A percentile compares a stretch with the other conserved stretches of the same genome.
Evolutionary conservation across 2,797 vertebrate species (phyloP).

Genomic region (Argyrosomus regius): DNA sequence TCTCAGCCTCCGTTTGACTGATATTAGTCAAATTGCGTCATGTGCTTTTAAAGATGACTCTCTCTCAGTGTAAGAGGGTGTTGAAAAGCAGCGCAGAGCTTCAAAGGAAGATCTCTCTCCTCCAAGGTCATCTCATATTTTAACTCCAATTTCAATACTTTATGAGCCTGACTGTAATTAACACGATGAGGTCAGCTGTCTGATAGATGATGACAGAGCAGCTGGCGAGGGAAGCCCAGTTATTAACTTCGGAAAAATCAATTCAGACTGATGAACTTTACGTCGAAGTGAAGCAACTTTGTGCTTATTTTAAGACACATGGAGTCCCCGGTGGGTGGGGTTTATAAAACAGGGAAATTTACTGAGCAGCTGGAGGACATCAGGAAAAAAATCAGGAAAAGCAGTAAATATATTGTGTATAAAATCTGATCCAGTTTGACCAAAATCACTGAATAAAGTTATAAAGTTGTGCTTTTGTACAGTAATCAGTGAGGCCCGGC

Average conservation of each 20-base stretch:
- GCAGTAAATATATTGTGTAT: too few species aligned
- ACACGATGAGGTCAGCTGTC: constrained; percentile 48
- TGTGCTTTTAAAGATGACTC: constrained; percentile 73
- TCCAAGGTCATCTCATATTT: constrained; percentile 67
- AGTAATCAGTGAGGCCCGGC: too few species aligned
- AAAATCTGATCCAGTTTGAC: too few species aligned
- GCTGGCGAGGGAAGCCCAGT: constrained; percentile 7
- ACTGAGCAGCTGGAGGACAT: too few species aligned
- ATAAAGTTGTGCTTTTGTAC: too few species aligned
- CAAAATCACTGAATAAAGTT: too few species aligned
- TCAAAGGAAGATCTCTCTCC: constrained; percentile 60
- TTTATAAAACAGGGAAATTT: too few species aligned
- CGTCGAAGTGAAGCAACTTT: background rate
- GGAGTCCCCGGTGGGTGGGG: background rate
- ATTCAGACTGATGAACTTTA: constrained; percentile 17
- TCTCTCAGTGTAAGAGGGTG: constrained; percentile 62
- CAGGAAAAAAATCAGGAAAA: too few species aligned
- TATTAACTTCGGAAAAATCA: constrained; percentile 1
- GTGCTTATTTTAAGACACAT: background rate
- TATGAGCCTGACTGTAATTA: constrained; percentile 64
- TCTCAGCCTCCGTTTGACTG: constrained; percentile 53
- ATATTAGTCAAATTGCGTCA: constrained; percentile 76
- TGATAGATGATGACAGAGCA: constrained; percentile 47
- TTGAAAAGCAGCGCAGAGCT: constrained; percentile 40
- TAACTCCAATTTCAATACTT: constrained; percentile 66